Conservation (phyloP, 2,797 vertebrate genomes). For the Euphonia xanthogaster region DNA sequence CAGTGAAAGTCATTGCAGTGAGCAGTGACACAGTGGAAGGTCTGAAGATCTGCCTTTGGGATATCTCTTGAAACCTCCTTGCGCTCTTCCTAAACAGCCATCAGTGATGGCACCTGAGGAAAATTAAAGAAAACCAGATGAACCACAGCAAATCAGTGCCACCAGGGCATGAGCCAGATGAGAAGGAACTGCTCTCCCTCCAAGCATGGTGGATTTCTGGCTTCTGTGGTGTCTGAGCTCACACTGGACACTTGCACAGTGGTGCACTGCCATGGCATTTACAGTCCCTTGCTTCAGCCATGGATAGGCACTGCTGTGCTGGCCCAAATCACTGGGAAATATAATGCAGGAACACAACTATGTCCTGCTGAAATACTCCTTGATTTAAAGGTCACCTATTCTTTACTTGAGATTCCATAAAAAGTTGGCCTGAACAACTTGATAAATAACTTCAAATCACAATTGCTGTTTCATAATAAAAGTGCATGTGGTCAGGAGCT, state of each 20-base stretch:
- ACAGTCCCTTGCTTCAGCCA: not conserved
- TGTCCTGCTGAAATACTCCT: not conserved
- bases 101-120: not conserved
- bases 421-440: not conserved
- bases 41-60: not conserved
- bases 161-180: not conserved
- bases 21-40: not conserved
- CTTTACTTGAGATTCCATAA: not conserved
- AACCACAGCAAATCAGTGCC: not conserved
- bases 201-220: not conserved
- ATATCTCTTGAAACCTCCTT: not conserved
- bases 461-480: not conserved
- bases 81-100: not conserved
- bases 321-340: not conserved
- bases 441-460: not conserved
- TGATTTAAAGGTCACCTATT: not conserved
- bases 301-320: not conserved
- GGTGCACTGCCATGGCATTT: accelerated
- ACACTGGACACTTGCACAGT: accelerated
- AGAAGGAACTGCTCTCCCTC: not conserved
- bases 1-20: not conserved
- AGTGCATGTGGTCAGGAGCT: not conserved
- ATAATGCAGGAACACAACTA: not conserved
- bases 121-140: not conserved
- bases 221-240: not conserved